These are phyloP conservation scores for Tuberolachnus salignus DNA, from an alignment of 2,888 invertebrate genomes.

Conservation along the genomic window DNA sequence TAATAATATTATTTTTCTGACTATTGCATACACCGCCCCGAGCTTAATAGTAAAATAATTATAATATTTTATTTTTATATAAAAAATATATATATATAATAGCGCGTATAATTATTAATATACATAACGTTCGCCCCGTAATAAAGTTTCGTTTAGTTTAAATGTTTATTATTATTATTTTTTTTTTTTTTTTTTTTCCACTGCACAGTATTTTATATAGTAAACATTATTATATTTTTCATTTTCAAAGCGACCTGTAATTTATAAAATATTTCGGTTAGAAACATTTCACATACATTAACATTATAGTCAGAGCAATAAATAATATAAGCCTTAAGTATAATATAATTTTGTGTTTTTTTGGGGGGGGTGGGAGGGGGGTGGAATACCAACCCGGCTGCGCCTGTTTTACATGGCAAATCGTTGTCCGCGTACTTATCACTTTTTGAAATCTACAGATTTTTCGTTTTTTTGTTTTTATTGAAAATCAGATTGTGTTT, in stretches of 20 bases:
- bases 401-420: constrained; percentile 1
- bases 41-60: too few relatives aligned
- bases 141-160: constrained; percentile 28
- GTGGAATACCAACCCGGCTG: too few relatives aligned
- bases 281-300: constrained; percentile 20
- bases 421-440: constrained; percentile 2
- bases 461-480: neutral
- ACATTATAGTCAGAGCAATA: neutral
- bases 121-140: neutral
- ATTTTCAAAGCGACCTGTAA: constrained; percentile 1
- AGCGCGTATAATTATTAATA: neutral
- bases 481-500: constrained; percentile 18
- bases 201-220: too few relatives aligned
- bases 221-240: neutral
- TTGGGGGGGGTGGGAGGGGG: too few relatives aligned
- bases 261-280: constrained; percentile 1
- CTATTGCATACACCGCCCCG: neutral
- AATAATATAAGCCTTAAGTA: constrained; percentile 4
- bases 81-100: neutral
- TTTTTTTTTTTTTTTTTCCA: neutral
- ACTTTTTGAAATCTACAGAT: constrained; percentile 8
- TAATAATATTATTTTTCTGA: neutral
- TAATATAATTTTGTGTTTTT: constrained; percentile 11
- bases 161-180: too few relatives aligned
- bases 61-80: constrained; percentile 1